A percentile compares a stretch with the other conserved stretches of the same genome.
Conservation (phyloP, 2,797 vertebrate species). For the Chrosomus eos region DNA sequence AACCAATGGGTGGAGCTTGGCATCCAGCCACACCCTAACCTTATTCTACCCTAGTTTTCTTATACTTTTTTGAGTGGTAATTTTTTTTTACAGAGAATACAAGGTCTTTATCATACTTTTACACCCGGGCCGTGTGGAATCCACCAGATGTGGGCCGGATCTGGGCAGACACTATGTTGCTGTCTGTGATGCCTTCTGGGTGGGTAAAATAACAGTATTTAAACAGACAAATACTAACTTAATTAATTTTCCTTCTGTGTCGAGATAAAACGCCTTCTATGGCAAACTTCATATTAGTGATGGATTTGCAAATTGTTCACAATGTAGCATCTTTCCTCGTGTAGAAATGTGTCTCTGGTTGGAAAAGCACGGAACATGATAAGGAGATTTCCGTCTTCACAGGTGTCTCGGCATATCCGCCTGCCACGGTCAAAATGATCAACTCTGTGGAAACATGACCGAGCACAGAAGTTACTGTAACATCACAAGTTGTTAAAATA, state of each 20-base stretch:
- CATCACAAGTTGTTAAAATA: background rate
- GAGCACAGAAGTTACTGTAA: background rate
- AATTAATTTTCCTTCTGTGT: background rate
- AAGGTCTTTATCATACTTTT: background rate
- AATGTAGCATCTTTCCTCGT: background rate
- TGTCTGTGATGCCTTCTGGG: background rate
- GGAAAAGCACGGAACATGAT: background rate
- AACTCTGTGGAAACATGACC: background rate
- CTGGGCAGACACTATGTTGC: no score
- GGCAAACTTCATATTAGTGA: background rate
- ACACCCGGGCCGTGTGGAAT: background rate
- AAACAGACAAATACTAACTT: background rate
- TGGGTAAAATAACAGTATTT: background rate
- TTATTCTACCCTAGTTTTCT: background rate
- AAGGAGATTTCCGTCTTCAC: background rate
- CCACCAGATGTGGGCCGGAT: no score
- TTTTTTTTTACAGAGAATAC: background rate
- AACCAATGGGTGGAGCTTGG: background rate
- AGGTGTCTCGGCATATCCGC: background rate
- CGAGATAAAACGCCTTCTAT: background rate
- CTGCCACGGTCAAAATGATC: background rate
- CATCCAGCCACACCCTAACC: background rate
- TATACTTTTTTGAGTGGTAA: background rate
- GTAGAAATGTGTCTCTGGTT: background rate
- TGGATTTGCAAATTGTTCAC: slow-evolving; percentile 5